Evolutionary conservation across 2,797 vertebrate species (phyloP), one percentile per base, ranked within the genome.

Genomic region (Chanos chanos): DNA sequence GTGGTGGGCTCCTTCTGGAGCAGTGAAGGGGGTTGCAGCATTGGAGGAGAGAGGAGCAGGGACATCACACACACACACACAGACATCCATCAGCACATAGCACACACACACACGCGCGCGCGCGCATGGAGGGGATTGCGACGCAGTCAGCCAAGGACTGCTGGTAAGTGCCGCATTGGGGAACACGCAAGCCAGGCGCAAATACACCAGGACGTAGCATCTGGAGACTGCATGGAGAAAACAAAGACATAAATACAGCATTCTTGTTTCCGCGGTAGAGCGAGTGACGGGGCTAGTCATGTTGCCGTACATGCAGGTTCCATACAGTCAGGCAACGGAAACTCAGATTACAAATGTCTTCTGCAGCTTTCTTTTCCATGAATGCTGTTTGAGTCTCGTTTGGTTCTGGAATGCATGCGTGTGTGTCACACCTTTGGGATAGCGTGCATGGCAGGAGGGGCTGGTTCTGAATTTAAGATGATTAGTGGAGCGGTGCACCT

Each of bases 111-210:
- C 30, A 36, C 55, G 51, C 37, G 53, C 40, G 43, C 21, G 53
- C 51, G 37, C 16, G 25, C 22, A 50, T 39, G 56, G 55, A 49
- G 33, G 28, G 54, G 43, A n/a, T 37, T 37, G 28, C 33, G 7
- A 31, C 48, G 50, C 47, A 67, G 52, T 50, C 47, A 21, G 45
- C 40, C 59, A 48, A 27, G 33, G 50, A 59, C 44, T 34, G 51
- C 55, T 51, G 68, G 68, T 73, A 55, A 71, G 72, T 53, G 36
- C n/a, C 37, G 52, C 4, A 12, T 19, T n/a, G 16, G 18, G 24
- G 16, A 7, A 16, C 16, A 4, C 33, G 51, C 18, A 36, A 27
- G 16, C 9, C 10, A 44, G 45, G 37, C 36, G 52, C 50, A 62
- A 28, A 41, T 21, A 50, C 8, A 41, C 15, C 4, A 28, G 39